Base-by-base conservation (phyloP, 2,888 invertebrate genomes). In the Orthonevra nobilis region DNA sequence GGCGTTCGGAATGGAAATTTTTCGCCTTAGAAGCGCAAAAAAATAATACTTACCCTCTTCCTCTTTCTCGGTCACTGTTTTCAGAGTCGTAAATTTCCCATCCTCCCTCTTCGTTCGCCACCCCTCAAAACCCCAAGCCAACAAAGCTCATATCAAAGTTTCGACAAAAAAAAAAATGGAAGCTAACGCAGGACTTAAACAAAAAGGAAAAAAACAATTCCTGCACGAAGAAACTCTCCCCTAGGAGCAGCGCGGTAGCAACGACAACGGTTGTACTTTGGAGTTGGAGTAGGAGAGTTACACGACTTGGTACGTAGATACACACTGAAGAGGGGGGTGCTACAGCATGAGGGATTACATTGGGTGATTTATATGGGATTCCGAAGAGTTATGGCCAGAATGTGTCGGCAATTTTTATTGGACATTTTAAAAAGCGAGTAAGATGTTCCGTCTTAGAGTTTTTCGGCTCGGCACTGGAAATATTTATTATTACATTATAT, bases 351-450 rank as follows among this genome's bases (percentile, higher is more conserved):
- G 89, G 89, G 89, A 89, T 89, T 89, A 89, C 87, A 86, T 85
- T 84, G 84, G 86, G 87, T 89, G 89, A 89, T 89, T 89, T 89
- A 89, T 89, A 88, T 88, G 88, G 89, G 89, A 89, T 89, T 89
- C 86, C 84, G 85, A 87, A 89, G 89, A 89, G 88, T 89, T 89
- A 89, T 89, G 87, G 88, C 88, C 86, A 86, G 88, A 89, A 88
- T 89, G 89, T 89, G 89, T 89, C 89, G 89, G 89, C 88, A 89
- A 89, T 89, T 89, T 89, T 89, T 89, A 89, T 89, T 89, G 89
- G 88, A 88, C 89, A 89, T 89, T 89, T 89, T 87, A 87, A 88
- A 89, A 88, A 87, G 87, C 86, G 83, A 89, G 86, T 89, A 88
- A 88, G 89, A 88, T 86, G 86, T 87, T 87, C 85, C 84, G 85